phyloP scores from a whole-genome alignment of 2,113 vertebrate genomes.

The Osmerus mordax region DNA sequence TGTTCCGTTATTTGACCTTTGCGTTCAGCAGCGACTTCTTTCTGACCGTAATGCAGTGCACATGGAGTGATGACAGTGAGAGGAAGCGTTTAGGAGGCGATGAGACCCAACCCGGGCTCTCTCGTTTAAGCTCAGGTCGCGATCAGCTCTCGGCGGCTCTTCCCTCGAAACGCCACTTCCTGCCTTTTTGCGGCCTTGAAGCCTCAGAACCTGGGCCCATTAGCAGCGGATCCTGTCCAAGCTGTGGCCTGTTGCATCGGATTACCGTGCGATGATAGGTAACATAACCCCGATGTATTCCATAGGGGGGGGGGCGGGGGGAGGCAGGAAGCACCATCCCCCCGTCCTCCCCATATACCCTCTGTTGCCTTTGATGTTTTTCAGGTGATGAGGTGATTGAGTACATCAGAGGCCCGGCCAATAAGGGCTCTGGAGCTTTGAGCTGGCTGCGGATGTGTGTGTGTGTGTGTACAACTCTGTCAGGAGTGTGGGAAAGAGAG shows the following conservation, averaged over 20 bases:
- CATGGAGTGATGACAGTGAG: neutral
- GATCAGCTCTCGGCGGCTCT: neutral
- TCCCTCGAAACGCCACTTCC: too few relatives aligned
- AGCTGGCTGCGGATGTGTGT: neutral
- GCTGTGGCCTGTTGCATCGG: neutral
- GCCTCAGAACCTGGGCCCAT: conserved; percentile 1
- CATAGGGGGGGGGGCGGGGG: neutral
- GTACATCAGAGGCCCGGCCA: conserved; percentile 1
- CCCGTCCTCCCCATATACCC: neutral
- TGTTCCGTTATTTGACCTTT: neutral
- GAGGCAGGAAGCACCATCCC: conserved; percentile 7
- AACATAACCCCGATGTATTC: conserved; percentile 5
- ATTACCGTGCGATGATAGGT: neutral
- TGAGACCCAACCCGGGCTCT: neutral
- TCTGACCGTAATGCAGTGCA: neutral
- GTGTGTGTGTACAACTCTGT: neutral
- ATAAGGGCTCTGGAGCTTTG: conserved; percentile 12
- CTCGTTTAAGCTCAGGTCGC: neutral
- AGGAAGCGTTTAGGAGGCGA: neutral
- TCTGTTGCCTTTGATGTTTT: conserved; percentile 7
- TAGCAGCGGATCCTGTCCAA: conserved; percentile 16
- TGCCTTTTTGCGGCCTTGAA: neutral
- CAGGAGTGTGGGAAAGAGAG: neutral
- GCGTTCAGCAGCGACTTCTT: neutral
- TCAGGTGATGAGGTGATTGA: neutral